phyloP scores from a whole-genome alignment of 1,140 invertebrate species.

The Drosophila parvula region DNA sequence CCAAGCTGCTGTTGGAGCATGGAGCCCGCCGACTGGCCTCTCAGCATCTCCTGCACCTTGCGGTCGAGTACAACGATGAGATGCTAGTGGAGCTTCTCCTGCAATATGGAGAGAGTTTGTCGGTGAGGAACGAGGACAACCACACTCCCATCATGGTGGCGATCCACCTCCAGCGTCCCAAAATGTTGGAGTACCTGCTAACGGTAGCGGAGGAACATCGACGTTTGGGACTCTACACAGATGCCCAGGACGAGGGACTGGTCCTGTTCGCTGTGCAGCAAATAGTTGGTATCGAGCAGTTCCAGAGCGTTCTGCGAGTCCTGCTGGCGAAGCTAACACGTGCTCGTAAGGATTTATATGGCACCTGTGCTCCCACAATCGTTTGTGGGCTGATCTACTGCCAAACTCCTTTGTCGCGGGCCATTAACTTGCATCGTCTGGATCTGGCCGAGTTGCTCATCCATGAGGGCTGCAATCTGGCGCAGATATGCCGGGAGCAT shows the following conservation, averaged over 20 bases:
- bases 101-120: constrained; percentile 84
- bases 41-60: constrained; percentile 86
- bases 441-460: constrained; percentile 84
- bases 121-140: constrained; percentile 85
- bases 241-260: constrained; percentile 84
- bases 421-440: constrained; percentile 84
- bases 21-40: constrained; percentile 86
- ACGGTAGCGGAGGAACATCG: constrained; percentile 80
- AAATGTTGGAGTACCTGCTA: constrained; percentile 85
- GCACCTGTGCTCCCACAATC: constrained; percentile 39
- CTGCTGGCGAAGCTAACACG: constrained; percentile 81
- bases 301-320: constrained; percentile 84
- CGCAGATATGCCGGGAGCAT: constrained; percentile 65
- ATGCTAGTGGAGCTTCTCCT: constrained; percentile 85
- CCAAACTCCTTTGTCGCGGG: constrained; percentile 85
- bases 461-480: constrained; percentile 84
- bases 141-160: constrained; percentile 87
- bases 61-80: constrained; percentile 83
- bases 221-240: constrained; percentile 36
- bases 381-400: constrained; percentile 80
- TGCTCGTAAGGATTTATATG: constrained; percentile 57
- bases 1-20: constrained; percentile 84
- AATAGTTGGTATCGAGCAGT: constrained; percentile 70
- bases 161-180: constrained; percentile 85
- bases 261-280: constrained; percentile 84